phyloP scores from a whole-genome alignment of 2,888 invertebrate genomes.

The Polia nebulosa region DNA sequence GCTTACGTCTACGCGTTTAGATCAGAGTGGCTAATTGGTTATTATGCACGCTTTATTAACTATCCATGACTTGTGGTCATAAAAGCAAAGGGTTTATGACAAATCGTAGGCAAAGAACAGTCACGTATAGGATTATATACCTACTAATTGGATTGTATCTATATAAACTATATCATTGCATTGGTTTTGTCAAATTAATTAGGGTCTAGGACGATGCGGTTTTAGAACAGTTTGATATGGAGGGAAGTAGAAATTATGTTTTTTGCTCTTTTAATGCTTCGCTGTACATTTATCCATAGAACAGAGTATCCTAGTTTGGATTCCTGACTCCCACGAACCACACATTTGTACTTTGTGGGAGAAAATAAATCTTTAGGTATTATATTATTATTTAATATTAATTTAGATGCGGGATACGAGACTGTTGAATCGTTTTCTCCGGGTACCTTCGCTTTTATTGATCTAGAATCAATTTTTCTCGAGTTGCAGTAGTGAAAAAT shows the following conservation, averaged over 20 bases:
- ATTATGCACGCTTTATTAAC: constrained; percentile 26
- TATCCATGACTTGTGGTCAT: background rate
- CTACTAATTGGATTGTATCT: background rate
- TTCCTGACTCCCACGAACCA: too few relatives aligned
- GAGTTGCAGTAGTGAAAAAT: background rate
- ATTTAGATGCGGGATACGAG: too few relatives aligned
- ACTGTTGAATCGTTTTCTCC: background rate
- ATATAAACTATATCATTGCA: background rate
- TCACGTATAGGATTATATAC: background rate
- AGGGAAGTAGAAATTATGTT: too few relatives aligned
- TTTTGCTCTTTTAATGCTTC: too few relatives aligned
- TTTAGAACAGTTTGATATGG: background rate
- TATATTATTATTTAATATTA: too few relatives aligned
- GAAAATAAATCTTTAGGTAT: too few relatives aligned
- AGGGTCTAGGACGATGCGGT: background rate
- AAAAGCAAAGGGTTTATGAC: constrained; percentile 13
- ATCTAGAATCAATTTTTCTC: too few relatives aligned
- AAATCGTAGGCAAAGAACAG: background rate
- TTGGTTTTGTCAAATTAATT: background rate
- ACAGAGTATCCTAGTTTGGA: too few relatives aligned
- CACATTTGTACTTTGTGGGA: too few relatives aligned
- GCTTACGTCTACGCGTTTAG: background rate
- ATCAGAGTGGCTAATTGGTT: constrained; percentile 20
- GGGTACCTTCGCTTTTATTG: too few relatives aligned
- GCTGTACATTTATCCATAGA: too few relatives aligned